Percentiles rank a stretch among this genome's conserved stretches.
These are phyloP conservation scores for Oscheius sp. DNA, from an alignment of 2,888 invertebrate genomes.

Conservation along the genomic window DNA sequence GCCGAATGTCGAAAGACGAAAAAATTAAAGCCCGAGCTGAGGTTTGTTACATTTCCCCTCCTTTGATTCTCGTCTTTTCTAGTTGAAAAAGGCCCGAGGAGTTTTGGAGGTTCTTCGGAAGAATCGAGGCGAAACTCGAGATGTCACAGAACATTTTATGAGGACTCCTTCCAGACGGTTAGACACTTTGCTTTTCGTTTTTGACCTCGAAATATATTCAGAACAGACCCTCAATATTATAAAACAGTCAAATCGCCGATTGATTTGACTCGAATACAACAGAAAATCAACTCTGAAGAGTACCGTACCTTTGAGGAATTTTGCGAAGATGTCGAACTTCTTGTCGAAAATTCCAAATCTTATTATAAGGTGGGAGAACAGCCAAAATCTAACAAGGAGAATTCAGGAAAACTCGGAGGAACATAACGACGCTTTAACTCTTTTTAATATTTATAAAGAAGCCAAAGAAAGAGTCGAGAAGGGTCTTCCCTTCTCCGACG, in stretches of 20 bases:
- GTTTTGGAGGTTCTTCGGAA: slow-evolving; percentile 89
- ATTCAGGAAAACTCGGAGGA: slow-evolving; percentile 81
- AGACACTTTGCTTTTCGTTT: slow-evolving; percentile 74
- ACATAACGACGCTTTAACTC: slow-evolving; percentile 86
- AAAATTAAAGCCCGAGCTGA: slow-evolving; percentile 35
- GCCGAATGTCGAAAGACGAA: slow-evolving; percentile 38
- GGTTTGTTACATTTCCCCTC: no score
- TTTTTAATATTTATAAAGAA: slow-evolving; percentile 79
- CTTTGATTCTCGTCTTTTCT: no score
- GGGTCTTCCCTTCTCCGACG: slow-evolving; percentile 34
- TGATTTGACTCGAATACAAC: slow-evolving; percentile 91
- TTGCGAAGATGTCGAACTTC: slow-evolving; percentile 85
- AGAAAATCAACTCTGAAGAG: slow-evolving; percentile 94
- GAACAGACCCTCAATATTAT: slow-evolving; percentile 73
- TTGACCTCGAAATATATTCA: slow-evolving; percentile 39
- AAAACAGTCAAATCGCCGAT: slow-evolving; percentile 90
- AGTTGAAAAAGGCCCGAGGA: slow-evolving; percentile 77
- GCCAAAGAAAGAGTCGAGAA: slow-evolving; percentile 36
- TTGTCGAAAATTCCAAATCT: slow-evolving; percentile 91
- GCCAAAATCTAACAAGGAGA: neutral
- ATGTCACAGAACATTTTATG: slow-evolving; percentile 92
- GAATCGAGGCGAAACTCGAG: slow-evolving; percentile 87
- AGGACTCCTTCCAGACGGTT: slow-evolving; percentile 91
- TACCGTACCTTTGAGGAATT: slow-evolving; percentile 92
- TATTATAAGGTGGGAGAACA: slow-evolving; percentile 81